phyloP scores from a whole-genome alignment of 2,113 vertebrate species.

The Heterochromis multidens region DNA sequence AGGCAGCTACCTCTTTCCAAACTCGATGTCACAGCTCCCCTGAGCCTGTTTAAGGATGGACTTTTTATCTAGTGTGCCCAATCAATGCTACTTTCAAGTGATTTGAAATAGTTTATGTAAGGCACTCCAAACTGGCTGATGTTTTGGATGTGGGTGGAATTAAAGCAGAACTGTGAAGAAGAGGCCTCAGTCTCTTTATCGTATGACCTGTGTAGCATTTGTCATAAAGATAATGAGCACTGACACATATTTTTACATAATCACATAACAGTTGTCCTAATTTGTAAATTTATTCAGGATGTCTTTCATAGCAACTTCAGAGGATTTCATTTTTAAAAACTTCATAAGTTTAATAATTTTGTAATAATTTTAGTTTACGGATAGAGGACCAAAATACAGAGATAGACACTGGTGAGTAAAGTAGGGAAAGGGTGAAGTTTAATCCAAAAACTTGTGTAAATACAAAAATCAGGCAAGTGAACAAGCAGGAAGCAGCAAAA shows the following conservation, averaged over 20 bases:
- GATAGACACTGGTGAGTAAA: not conserved
- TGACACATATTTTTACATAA: not conserved
- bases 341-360: not conserved
- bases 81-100: conserved; percentile 42
- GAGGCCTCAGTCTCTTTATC: not conserved
- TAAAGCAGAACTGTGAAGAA: not conserved
- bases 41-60: conserved; percentile 39
- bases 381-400: not conserved
- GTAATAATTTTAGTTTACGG: not conserved
- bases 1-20: not conserved
- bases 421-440: not conserved
- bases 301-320: not conserved
- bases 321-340: not conserved
- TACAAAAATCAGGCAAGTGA: not conserved
- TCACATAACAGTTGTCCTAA: not conserved
- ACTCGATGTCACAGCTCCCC: not conserved
- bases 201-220: not conserved
- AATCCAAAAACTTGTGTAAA: not conserved
- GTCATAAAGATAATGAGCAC: not conserved
- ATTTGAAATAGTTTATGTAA: conserved; percentile 22
- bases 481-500: not conserved
- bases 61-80: conserved; percentile 42
- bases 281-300: not conserved
- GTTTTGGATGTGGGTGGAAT: conserved; percentile 7
- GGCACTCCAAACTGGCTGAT: not conserved